Conservation (phyloP, 2,797 vertebrate genomes). For the Esox lucius region DNA sequence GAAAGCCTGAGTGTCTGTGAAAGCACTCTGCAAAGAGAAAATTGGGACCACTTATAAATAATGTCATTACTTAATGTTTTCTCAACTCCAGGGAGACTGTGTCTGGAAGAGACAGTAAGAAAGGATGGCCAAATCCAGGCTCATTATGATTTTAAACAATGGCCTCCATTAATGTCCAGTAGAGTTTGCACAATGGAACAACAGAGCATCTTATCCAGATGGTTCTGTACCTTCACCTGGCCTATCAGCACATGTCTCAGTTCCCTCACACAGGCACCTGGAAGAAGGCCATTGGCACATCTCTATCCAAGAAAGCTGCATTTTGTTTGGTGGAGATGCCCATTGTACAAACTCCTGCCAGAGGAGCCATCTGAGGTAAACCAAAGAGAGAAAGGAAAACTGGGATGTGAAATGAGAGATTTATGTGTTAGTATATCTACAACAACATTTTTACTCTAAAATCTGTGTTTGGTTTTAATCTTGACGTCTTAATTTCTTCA, state of each 20-base stretch:
- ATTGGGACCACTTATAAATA: neutral
- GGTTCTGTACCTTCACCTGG: slow-evolving; percentile 57
- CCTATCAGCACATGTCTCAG: slow-evolving; percentile 33
- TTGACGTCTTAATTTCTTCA: neutral
- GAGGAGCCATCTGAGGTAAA: neutral
- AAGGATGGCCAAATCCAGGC: slow-evolving; percentile 11
- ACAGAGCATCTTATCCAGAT: slow-evolving; percentile 54
- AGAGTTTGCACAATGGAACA: slow-evolving; percentile 37
- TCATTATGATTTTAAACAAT: slow-evolving; percentile 45
- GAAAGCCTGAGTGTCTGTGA: neutral
- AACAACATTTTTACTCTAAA: neutral
- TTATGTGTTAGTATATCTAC: neutral
- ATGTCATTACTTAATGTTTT: neutral
- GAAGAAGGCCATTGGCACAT: slow-evolving; percentile 27
- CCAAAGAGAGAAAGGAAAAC: neutral
- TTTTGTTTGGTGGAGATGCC: slow-evolving; percentile 26
- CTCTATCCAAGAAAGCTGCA: slow-evolving; percentile 31
- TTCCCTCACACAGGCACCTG: slow-evolving; percentile 31
- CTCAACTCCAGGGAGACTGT: neutral
- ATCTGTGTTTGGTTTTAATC: neutral
- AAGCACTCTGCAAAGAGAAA: neutral
- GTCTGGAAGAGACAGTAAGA: slow-evolving; percentile 18
- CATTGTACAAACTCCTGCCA: neutral
- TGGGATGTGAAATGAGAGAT: neutral
- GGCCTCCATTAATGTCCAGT: slow-evolving; percentile 47